phyloP scores from a whole-genome alignment of 2,888 invertebrate genomes.

The Thymelicus acteon region DNA sequence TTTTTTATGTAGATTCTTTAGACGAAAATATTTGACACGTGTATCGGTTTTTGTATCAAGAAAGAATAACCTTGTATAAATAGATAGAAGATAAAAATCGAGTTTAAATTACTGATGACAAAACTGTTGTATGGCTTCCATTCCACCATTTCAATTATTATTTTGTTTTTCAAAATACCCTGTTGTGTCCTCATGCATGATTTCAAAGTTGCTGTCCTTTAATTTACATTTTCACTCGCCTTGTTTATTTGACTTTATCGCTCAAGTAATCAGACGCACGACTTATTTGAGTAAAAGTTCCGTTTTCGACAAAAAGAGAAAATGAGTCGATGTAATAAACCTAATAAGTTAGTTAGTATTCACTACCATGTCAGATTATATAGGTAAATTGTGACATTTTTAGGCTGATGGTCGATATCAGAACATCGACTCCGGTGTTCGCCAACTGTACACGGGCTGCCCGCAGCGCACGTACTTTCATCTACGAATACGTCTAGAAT shows the following conservation, averaged over 20 bases:
- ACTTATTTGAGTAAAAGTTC: constrained; percentile 21
- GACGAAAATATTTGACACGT: too few relatives aligned
- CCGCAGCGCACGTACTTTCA: constrained; percentile 76
- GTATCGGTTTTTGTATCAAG: too few relatives aligned
- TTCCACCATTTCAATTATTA: background rate
- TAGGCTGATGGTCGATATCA: constrained; percentile 48
- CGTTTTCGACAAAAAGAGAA: constrained; percentile 36
- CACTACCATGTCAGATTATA: constrained; percentile 34
- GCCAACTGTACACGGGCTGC: constrained; percentile 51
- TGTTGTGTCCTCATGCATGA: background rate
- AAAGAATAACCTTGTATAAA: too few relatives aligned
- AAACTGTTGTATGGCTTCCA: background rate
- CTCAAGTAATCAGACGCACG: constrained; percentile 23
- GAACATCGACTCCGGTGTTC: constrained; percentile 51
- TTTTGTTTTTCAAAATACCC: background rate
- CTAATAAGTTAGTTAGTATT: constrained; percentile 34
- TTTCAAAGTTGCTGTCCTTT: constrained; percentile 8
- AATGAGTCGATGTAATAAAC: constrained; percentile 31
- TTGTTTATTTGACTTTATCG: constrained; percentile 27
- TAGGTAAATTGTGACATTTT: constrained; percentile 51
- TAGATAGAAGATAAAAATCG: too few relatives aligned
- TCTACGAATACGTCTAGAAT: constrained; percentile 68
- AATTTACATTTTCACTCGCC: constrained; percentile 14
- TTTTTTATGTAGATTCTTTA: too few relatives aligned
- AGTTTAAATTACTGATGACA: too few relatives aligned